Evolutionary conservation across 2,797 vertebrate genomes (phyloP).

Genomic region (Cuculus canorus): DNA sequence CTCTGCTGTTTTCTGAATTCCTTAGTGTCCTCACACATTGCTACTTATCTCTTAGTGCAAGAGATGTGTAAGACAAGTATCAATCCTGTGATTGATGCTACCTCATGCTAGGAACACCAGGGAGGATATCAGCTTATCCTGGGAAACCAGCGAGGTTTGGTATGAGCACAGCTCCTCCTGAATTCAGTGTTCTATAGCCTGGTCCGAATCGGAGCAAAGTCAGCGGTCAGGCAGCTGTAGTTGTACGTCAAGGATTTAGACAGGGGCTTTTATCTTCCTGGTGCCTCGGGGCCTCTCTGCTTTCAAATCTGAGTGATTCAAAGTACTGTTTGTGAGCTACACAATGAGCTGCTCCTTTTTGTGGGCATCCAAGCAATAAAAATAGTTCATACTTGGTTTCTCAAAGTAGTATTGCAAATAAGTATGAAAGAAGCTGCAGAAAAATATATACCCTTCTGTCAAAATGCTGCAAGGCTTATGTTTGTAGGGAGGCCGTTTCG

Average conservation of each 20-base stretch:
- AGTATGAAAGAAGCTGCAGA: constrained; percentile 4
- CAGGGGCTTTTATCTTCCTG: not conserved
- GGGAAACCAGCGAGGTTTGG: not conserved
- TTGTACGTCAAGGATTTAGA: not conserved
- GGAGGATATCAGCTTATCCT: not conserved
- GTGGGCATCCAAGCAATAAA: constrained; percentile 16
- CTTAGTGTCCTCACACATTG: not conserved
- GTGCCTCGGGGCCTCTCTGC: not conserved
- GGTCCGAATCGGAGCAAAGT: not conserved
- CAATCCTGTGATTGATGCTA: not conserved
- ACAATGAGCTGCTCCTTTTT: not conserved
- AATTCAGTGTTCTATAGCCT: not conserved
- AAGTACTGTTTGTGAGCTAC: not conserved
- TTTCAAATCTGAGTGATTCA: not conserved
- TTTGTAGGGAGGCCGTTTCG: not conserved
- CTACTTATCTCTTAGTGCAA: not conserved
- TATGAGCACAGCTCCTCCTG: not conserved
- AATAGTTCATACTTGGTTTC: constrained; percentile 34
- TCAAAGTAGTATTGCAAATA: not conserved
- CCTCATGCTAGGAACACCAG: not conserved
- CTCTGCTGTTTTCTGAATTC: not conserved
- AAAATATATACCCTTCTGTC: not conserved
- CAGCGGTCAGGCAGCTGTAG: not conserved
- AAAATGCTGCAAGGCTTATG: not conserved
- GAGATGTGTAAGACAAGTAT: not conserved